Base-by-base conservation (phyloP, 2,888 invertebrate species). In the Drosophila maculinotata region DNA sequence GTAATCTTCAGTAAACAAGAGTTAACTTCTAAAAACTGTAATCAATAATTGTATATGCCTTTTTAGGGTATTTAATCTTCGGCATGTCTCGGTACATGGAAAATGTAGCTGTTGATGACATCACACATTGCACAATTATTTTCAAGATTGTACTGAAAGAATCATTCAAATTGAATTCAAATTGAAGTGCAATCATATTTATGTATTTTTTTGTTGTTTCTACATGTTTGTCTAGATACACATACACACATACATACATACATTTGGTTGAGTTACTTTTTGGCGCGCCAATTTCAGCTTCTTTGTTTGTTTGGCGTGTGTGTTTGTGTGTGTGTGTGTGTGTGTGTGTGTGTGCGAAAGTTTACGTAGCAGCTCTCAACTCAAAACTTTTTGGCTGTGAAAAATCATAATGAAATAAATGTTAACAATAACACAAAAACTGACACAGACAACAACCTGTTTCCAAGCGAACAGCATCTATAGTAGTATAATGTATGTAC, bases 391-490 rank as follows among this genome's bases (percentile, higher is more conserved):
- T 69, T 69, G 73, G 47, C 59, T 58, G 44, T 71, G 66, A 66
- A 74, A 70, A 76, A 72, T 59, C 71, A 80, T 78, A 80, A 80
- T 80, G 75, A 84, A 81, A 72, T 63, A 76, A 75, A 87, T 87
- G 87, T 87, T 87, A 87, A 84, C 82, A 84, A 78, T 57, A 75
- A 79, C 47, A 76, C 4, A 42, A 63, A 60, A 76, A 64, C 68
- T 48, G 58, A 73, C 52, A 82, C 59, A 74, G 25, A 28, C 56
- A 76, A 59, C 72, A 69, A 82, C 81, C 81, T 81, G 81, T 81
- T 81, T 81, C 79, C 58, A 77, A 82, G 74, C 75, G 71, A 65
- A 49, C 56, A 67, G 69, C 69, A 69, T 76, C 62, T 72, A 65
- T 48, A 30, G 26, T 42, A 72, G 26, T 42, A 72, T 51, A 56